phyloP scores from a whole-genome alignment of 2,888 invertebrate species.

The Drepana falcataria region DNA sequence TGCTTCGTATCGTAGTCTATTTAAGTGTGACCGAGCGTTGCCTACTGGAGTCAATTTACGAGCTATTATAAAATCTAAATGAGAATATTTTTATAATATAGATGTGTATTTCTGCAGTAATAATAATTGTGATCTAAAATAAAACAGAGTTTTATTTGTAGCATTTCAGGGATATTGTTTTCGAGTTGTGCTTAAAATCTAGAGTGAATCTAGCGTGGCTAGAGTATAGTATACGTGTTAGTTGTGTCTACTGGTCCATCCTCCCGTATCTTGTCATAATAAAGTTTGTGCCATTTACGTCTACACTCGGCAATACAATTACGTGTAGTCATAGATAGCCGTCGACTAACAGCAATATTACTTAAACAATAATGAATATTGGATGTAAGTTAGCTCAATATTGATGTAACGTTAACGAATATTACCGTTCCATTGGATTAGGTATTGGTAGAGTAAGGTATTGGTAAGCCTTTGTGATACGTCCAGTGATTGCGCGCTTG shows the following conservation, averaged over 20 bases:
- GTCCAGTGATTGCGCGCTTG: constrained; percentile 58
- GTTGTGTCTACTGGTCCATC: constrained; percentile 21
- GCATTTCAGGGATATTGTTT: constrained; percentile 68
- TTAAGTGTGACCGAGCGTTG: constrained; percentile 31
- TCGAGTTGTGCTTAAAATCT: constrained; percentile 67
- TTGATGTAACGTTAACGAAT: constrained; percentile 51
- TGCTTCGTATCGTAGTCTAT: constrained; percentile 44
- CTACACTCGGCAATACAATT: constrained; percentile 61
- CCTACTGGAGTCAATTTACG: constrained; percentile 66
- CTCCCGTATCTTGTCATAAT: constrained; percentile 71
- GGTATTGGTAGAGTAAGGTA: constrained; percentile 68
- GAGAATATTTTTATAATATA: constrained; percentile 63
- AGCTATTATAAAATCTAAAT: constrained; percentile 53
- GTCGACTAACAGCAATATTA: constrained; percentile 76
- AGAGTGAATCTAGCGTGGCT: constrained; percentile 73
- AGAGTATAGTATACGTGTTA: constrained; percentile 50
- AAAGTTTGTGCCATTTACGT: constrained; percentile 70
- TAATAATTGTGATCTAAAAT: constrained; percentile 73
- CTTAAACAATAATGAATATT: constrained; percentile 72
- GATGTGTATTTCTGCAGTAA: constrained; percentile 63
- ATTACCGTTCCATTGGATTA: constrained; percentile 75
- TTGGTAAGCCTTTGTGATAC: constrained; percentile 73
- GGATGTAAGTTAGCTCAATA: constrained; percentile 77
- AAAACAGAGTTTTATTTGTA: constrained; percentile 78
- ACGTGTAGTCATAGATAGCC: constrained; percentile 57